Base-by-base conservation (phyloP, 2,113 vertebrate species). In the Raja brachyura region DNA sequence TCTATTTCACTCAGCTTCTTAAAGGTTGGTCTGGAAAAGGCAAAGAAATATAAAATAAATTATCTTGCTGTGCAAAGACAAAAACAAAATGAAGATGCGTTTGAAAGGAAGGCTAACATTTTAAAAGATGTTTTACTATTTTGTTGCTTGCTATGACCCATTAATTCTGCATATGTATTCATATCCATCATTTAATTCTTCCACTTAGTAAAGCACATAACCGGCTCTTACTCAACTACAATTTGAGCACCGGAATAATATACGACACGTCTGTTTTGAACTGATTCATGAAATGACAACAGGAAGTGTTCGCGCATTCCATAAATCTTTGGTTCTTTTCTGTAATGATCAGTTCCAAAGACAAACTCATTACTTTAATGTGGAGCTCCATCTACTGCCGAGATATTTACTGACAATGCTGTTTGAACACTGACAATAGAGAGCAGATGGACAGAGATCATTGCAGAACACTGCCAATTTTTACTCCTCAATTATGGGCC, bases 311-410 rank as follows among this genome's bases (percentile, higher is more conserved):
- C 33, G 2, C 5, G 25, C 1, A 13, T 6, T 75, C 73, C 77
- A 79, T 39, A 59, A 10, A n/a, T 85, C 9, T 59, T 25, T 59
- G 11, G 10, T 85, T 54, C 20, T 85, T 85, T 13, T 59, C 54
- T 25, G 20, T 56, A 61, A n/a, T 8, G 16, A 85, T 85, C 54
- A 56, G 1, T 61, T 59, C 81, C 48, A 85, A 85, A 61, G 56
- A 11, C 11, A 85, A 56, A 61, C 56, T 10, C 8, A 56, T 83
- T 59, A 61, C 54, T 85, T 85, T 28, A 85, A 85, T 85, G 59
- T n/a, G 81, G 22, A 85, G 81, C 81, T n/a, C 81, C 81, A 54
- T 85, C 81, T 85, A 85, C 54, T 28, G 81, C 22, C 28, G 25
- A 5, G 3, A n/a, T 10, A 25, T 61, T 22, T 9, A 85, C 22